phyloP scores from a whole-genome alignment of 2,113 vertebrate species.

The Ceyx cyanopectus region DNA sequence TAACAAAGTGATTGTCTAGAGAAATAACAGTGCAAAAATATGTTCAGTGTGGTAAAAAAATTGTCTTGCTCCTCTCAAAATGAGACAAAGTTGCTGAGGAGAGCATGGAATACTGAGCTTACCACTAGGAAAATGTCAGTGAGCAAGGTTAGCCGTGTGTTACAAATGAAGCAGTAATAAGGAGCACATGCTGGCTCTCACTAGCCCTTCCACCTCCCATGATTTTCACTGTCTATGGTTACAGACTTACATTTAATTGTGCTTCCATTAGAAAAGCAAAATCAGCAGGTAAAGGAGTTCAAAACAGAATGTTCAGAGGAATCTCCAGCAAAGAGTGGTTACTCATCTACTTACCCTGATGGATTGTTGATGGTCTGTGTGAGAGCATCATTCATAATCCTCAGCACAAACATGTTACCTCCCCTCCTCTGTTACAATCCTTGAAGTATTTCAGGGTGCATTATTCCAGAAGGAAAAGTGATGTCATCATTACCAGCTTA shows the following conservation, averaged over 20 bases:
- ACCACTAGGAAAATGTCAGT: neutral
- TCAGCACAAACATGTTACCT: neutral
- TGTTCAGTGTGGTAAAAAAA: neutral
- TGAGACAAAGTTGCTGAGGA: neutral
- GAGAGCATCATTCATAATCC: neutral
- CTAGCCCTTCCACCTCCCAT: neutral
- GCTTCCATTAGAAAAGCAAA: neutral
- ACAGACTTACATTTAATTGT: neutral
- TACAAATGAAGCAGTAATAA: neutral
- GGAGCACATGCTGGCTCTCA: neutral
- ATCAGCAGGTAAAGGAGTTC: neutral
- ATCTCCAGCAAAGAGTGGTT: fast-evolving
- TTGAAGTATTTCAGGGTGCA: neutral
- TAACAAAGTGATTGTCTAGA: neutral
- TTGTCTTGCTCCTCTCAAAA: neutral
- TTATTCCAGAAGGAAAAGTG: neutral
- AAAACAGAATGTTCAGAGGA: neutral
- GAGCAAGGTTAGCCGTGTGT: neutral
- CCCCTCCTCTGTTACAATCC: neutral
- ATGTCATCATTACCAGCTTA: neutral
- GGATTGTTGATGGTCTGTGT: neutral
- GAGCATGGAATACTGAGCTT: neutral
- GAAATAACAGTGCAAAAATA: neutral
- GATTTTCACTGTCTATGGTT: neutral
- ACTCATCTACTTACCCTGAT: neutral